Evolutionary conservation across 2,888 invertebrate species (phyloP), one percentile per base, ranked within the genome.

Genomic region (Drosophila percnosoma): DNA sequence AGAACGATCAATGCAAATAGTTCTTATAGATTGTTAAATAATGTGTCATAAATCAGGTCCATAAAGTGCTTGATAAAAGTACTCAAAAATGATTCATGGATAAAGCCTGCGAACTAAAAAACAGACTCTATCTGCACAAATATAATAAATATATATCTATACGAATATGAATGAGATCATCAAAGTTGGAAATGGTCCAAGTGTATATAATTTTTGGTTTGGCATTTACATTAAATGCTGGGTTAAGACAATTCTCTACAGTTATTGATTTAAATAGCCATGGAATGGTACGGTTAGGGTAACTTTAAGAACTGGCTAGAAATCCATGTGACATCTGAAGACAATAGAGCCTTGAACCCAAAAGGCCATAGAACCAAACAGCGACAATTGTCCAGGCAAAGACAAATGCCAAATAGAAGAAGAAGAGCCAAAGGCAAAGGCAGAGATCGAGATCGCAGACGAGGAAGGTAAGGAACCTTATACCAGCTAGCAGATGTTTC

Each of bases 191-290:
- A 34, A 34, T 34, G 13, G n/a, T 21, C 11, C 13, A 53, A 36
- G 33, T 29, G 21, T 13, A 57, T 21, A 24, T 5, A 48, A 55
- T 71, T 65, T 67, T 79, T 81, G 74, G 62, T 73, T 85, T 85
- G 88, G 79, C 82, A 85, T 85, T 85, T 83, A 74, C 84, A 87
- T 85, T 87, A 81, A 76, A 74, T 62, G 84, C 83, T 83, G 76
- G 77, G 67, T 70, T 66, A 67, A 62, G 38, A 55, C 68, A 58
- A 87, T 81, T 85, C 38, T 67, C 61, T 68, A 78, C 78, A 68
- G 78, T 61, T 69, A 52, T 79, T 73, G 78, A 78, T 74, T 53
- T 49, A 68, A 74, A 82, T 67, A 51, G 61, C 29, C 59, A 76
- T 51, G 33, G 59, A 49, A 40, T 40, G 55, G 63, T 70, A 69